phyloP scores from a whole-genome alignment of 2,888 invertebrate species.

The Macaria notata region DNA sequence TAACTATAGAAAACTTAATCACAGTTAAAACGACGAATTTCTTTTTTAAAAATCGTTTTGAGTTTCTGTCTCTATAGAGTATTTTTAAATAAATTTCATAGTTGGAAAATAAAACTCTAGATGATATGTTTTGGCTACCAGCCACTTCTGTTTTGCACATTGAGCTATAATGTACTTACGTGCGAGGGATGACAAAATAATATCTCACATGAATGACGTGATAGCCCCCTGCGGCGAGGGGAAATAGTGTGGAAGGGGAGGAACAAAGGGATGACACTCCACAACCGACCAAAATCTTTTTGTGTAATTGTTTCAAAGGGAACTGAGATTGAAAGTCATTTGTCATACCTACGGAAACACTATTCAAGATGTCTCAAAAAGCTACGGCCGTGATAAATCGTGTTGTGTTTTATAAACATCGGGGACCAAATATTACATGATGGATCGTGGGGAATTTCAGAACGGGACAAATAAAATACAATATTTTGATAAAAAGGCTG shows the following conservation, averaged over 20 bases:
- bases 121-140: too few relatives aligned
- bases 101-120: too few relatives aligned
- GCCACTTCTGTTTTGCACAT: constrained; percentile 61
- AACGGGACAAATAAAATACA: constrained; percentile 17
- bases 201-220: constrained; percentile 57
- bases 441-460: constrained; percentile 20
- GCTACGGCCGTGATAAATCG: constrained; percentile 24
- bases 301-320: constrained; percentile 35
- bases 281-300: constrained; percentile 39
- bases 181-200: constrained; percentile 58
- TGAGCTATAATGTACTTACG: constrained; percentile 56
- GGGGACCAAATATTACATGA: constrained; percentile 27
- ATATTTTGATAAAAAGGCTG: constrained; percentile 25
- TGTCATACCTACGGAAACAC: constrained; percentile 28
- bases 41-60: not conserved
- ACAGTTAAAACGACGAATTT: not conserved
- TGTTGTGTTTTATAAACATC: constrained; percentile 23
- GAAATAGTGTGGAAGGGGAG: constrained; percentile 56
- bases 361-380: constrained; percentile 26
- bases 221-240: constrained; percentile 52
- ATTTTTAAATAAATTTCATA: too few relatives aligned
- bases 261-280: constrained; percentile 37
- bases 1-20: not conserved
- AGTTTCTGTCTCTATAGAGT: too few relatives aligned
- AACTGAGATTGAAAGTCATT: constrained; percentile 34